A percentile compares a stretch with the other conserved stretches of the same genome.
Conservation (phyloP, 2,113 vertebrate species). For the Ia io region DNA sequence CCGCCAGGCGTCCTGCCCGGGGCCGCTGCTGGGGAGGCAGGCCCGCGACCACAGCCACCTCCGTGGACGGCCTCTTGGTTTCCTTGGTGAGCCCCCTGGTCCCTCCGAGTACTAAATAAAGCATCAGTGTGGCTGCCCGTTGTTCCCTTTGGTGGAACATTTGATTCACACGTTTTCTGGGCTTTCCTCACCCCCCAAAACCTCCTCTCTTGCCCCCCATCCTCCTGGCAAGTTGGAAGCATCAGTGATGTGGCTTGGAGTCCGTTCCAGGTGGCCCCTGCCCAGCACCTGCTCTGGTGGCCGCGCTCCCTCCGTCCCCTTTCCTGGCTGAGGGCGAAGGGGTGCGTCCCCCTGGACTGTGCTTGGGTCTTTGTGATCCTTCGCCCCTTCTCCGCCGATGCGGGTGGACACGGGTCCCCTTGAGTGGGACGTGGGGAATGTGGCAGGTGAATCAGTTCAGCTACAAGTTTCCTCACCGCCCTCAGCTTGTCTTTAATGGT, state of each 20-base stretch:
- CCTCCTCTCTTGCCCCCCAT: background rate
- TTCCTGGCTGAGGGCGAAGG: background rate
- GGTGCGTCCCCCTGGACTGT: background rate
- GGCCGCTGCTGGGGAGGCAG: background rate
- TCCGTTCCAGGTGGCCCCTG: background rate
- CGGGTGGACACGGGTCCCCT: background rate
- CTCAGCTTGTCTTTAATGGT: background rate
- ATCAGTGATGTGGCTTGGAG: background rate
- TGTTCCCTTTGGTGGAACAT: background rate
- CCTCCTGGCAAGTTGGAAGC: background rate
- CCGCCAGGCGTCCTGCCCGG: background rate
- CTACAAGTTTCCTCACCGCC: background rate
- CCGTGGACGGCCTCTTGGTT: accelerated
- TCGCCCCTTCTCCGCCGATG: background rate
- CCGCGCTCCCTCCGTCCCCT: background rate
- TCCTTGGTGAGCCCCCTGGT: background rate
- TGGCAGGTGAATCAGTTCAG: background rate
- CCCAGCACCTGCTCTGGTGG: background rate
- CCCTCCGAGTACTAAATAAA: background rate
- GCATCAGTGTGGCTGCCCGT: background rate
- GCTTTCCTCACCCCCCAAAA: slow-evolving; percentile 51
- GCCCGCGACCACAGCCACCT: background rate
- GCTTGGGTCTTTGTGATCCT: accelerated
- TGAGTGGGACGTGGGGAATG: background rate
- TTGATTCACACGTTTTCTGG: slow-evolving; percentile 38